Evolutionary conservation across 2,888 invertebrate genomes (phyloP), one percentile per base, ranked within the genome.

Genomic region (Erpobdella octoculata): DNA sequence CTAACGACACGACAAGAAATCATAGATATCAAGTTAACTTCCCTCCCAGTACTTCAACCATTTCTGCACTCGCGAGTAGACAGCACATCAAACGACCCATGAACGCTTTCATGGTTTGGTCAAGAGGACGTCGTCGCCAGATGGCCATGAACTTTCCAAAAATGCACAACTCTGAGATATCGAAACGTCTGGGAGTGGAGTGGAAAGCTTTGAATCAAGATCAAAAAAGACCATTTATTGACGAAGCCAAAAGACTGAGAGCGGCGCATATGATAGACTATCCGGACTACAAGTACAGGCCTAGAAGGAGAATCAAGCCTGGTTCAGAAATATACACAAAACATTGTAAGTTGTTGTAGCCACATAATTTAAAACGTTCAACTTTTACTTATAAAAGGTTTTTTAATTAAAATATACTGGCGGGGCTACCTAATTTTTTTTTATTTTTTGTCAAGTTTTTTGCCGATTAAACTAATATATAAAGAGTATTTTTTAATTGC

Each of bases 51-150:
- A n/a, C n/a, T n/a, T n/a, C n/a, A n/a, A n/a, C n/a, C n/a, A n/a
- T n/a, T n/a, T n/a, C 21, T 53, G 53, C 21, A 25, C 53, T 53
- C 28, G 18, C 46, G 2, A 21, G 28, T 35, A 62, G 33, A 31
- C 62, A n/a, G 4, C 92, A 94, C 46, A 95, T 96, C 21, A 96
- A 96, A 84, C 88, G 97, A 78, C 97, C 97, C 12, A 98, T 97
- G 97, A 97, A 97, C 85, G 97, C 97, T 15, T 98, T 98, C 84
- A 98, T 98, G 97, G 97, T 97, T 75, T 98, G 97, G 97, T 95
- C 95, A 48, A 87, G 97, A 9, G 97, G 96, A 0, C 96, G 97
- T 82, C 87, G 97, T 70, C 87, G 96, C 80, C 96, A 97, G 73
- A 98, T 98, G 96, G 97, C 97, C 1, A 94, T 93, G 74, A 96